These are phyloP conservation scores for Brachionus angularis DNA, from an alignment of 1,140 invertebrate genomes.

Conservation along the genomic window DNA sequence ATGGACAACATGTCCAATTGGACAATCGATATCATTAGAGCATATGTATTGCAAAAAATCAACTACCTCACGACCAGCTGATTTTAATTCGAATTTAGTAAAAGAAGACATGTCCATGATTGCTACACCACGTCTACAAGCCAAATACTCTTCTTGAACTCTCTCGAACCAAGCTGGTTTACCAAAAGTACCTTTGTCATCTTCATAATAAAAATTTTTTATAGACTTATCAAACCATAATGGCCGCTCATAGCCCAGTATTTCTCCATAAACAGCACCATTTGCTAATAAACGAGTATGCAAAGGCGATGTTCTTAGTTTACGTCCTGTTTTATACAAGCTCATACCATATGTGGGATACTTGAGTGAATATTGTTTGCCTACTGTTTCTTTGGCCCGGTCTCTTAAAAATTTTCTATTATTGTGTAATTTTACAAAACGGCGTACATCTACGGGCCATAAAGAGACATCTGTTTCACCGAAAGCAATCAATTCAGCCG, in stretches of 20 bases:
- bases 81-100: conserved; percentile 90
- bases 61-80: conserved; percentile 60
- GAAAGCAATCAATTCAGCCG: conserved; percentile 81
- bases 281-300: conserved; percentile 83
- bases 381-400: conserved; percentile 76
- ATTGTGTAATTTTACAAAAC: conserved; percentile 90
- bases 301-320: conserved; percentile 89
- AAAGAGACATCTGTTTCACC: conserved; percentile 71
- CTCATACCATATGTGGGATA: conserved; percentile 44
- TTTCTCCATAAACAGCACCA: conserved; percentile 93
- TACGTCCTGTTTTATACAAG: conserved; percentile 76
- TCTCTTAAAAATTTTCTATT: conserved; percentile 88
- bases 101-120: conserved; percentile 96
- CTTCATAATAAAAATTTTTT: conserved; percentile 38
- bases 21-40: conserved; percentile 70
- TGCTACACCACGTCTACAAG: conserved; percentile 85
- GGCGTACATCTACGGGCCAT: conserved; percentile 81
- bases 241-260: conserved; percentile 95
- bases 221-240: conserved; percentile 60
- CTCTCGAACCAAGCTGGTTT: conserved; percentile 90
- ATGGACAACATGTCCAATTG: conserved; percentile 87
- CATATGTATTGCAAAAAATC: conserved; percentile 42
- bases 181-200: conserved; percentile 49
- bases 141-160: conserved; percentile 81
- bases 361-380: conserved; percentile 33